Evolutionary conservation across 2,888 invertebrate species (phyloP), one percentile per base, ranked within the genome.

Genomic region (Hyposoter dolosus): DNA sequence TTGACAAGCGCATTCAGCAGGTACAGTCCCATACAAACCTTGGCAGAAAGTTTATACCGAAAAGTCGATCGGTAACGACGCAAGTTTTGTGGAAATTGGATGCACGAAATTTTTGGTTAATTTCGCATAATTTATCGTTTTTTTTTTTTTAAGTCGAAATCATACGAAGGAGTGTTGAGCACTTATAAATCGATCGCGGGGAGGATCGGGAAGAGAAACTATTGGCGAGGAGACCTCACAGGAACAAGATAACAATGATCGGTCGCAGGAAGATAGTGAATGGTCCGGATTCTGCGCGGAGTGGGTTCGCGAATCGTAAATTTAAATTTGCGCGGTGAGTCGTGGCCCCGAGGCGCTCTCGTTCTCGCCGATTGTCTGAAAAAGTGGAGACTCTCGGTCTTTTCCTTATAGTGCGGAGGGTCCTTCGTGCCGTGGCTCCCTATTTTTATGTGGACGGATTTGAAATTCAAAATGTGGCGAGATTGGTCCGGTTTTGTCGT

Each of bases 401-500:
- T 72, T 75, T 72, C 75, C 50, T 19, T 35, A 35, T 47, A 40
- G 35, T 17, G 9, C 40, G 35, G 40, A 43, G 7, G 6, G 43
- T 40, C 32, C 7, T 60, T 60, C 63, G 50, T 47, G 32, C 32
- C 63, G 23, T 65, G 3, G 47, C 19, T 32, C 66, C 50, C 50
- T 45, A 75, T 66, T 40, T 72, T 60, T 17, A 75, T 74, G 19
- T 28, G 23, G 69, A 45, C 43, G 69, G 60, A 89, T 91, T 90
- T 91, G 90, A 91, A 91, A 90, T 91, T 92, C 91, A 91, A 89
- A 90, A 90, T 81, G 88, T 75, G 82, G 80, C 77, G 85, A 88
- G 88, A 91, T 91, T 91, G 90, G 84, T 89, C 89, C 81, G 91
- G 89, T 91, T 90, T 91, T 90, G 90, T 91, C 91, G 91, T 91